phyloP scores from a whole-genome alignment of 2,888 invertebrate species.

The Ctena decussata region DNA sequence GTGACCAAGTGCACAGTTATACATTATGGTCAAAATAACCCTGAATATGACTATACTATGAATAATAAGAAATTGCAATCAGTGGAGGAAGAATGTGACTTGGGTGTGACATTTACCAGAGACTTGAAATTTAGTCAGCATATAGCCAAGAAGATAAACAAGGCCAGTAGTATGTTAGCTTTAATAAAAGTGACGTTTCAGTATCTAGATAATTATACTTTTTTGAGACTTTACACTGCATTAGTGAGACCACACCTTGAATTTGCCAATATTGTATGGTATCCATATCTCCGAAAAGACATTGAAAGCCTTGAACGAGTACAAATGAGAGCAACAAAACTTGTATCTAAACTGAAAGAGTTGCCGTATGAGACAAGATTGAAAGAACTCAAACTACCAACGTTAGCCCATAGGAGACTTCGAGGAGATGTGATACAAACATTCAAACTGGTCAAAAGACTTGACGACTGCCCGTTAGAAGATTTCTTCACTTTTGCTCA shows the following conservation, averaged over 20 bases:
- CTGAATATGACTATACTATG: constrained; percentile 15
- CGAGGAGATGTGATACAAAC: constrained; percentile 13
- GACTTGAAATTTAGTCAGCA: constrained; percentile 28
- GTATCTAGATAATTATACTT: constrained; percentile 12
- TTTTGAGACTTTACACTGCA: constrained; percentile 18
- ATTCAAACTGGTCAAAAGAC: too few relatives aligned
- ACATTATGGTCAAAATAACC: constrained; percentile 27
- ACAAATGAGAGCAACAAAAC: constrained; percentile 17
- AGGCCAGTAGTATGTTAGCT: constrained; percentile 42
- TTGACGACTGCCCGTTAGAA: neutral
- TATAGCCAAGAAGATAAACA: constrained; percentile 37
- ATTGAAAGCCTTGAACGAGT: too few relatives aligned
- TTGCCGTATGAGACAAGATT: neutral
- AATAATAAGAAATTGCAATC: neutral
- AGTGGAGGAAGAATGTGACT: neutral
- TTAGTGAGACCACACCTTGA: too few relatives aligned
- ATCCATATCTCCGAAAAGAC: neutral
- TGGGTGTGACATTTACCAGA: constrained; percentile 9
- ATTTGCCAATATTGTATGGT: constrained; percentile 14
- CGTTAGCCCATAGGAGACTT: neutral
- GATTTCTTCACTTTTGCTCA: neutral
- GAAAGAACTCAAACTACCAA: constrained; percentile 13
- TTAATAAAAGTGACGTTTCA: constrained; percentile 29
- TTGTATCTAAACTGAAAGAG: neutral
- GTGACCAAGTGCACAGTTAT: constrained; percentile 24